These are phyloP conservation scores for Leptarthrus brevirostris DNA, from an alignment of 2,888 invertebrate species.

Conservation along the genomic window DNA sequence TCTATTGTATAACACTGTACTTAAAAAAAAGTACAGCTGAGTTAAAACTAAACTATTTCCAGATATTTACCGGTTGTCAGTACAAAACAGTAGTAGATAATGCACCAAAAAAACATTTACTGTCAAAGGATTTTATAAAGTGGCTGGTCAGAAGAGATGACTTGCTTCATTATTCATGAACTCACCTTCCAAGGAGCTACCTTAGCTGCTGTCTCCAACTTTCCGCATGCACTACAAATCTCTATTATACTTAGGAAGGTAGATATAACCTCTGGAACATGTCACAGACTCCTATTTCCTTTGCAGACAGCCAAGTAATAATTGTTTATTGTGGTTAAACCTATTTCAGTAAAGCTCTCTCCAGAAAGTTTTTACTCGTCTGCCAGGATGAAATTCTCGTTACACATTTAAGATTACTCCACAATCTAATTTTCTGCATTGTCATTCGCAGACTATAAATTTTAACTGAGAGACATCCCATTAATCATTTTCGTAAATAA, in stretches of 20 bases:
- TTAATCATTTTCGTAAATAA: constrained; percentile 35
- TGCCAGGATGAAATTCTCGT: constrained; percentile 5
- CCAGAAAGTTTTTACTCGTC: constrained; percentile 3
- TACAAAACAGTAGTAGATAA: background rate
- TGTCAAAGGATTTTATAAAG: background rate
- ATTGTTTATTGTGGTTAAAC: constrained; percentile 18
- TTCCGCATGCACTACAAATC: background rate
- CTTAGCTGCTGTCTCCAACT: background rate
- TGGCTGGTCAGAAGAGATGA: background rate
- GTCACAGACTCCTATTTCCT: constrained; percentile 8
- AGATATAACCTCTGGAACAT: constrained; percentile 1
- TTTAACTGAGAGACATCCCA: constrained; percentile 27
- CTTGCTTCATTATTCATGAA: background rate
- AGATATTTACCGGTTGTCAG: background rate
- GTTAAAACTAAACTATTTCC: too few species aligned
- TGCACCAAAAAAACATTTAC: background rate
- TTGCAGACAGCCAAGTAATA: constrained; percentile 14
- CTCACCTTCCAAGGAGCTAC: background rate
- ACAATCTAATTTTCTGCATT: constrained; percentile 35
- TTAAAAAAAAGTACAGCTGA: too few species aligned
- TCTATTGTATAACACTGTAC: too few species aligned
- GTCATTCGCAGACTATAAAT: constrained; percentile 33
- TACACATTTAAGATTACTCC: constrained; percentile 13
- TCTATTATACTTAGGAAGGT: background rate
- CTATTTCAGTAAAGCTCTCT: background rate